A percentile compares a stretch with the other conserved stretches of the same genome.
Evolutionary conservation across 2,888 invertebrate species (phyloP).

Genomic region (Leucoma salicis): DNA sequence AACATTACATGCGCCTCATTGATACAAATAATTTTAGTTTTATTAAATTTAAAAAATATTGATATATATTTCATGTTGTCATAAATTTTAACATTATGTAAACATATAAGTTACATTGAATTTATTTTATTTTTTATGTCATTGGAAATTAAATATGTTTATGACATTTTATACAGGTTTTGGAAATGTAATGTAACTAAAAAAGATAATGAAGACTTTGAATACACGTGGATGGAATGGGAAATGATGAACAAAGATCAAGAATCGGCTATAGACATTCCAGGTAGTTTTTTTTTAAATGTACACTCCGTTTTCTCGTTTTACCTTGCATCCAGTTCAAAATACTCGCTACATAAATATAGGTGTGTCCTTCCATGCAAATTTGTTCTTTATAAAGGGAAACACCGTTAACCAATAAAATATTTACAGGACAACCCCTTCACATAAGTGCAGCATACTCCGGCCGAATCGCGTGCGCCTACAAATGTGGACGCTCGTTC

Average conservation of each 20-base stretch:
- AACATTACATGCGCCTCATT: constrained; percentile 8
- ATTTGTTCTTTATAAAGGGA: too few species aligned
- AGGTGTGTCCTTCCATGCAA: too few species aligned
- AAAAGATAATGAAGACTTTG: constrained; percentile 67
- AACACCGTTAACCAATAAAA: not conserved
- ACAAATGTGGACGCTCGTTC: constrained; percentile 95
- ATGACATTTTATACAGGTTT: constrained; percentile 85
- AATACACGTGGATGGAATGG: constrained; percentile 93
- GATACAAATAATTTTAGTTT: too few species aligned
- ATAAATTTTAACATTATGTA: too few species aligned
- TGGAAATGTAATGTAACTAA: constrained; percentile 90
- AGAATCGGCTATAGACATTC: constrained; percentile 86
- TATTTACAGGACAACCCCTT: constrained; percentile 87
- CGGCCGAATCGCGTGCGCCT: constrained; percentile 98
- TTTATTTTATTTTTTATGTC: too few species aligned
- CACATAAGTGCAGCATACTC: constrained; percentile 99
- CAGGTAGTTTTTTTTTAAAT: constrained; percentile 72
- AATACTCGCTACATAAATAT: too few species aligned
- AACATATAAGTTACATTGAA: too few species aligned
- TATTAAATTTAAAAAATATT: too few species aligned
- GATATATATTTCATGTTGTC: too few species aligned
- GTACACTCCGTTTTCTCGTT: too few species aligned
- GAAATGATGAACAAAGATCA: constrained; percentile 90
- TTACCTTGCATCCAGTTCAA: too few species aligned
- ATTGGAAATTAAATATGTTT: too few species aligned